These are phyloP conservation scores for Montipora sp. DNA, from an alignment of 64 coral and sea anemone genomes.

Conservation along the genomic window DNA sequence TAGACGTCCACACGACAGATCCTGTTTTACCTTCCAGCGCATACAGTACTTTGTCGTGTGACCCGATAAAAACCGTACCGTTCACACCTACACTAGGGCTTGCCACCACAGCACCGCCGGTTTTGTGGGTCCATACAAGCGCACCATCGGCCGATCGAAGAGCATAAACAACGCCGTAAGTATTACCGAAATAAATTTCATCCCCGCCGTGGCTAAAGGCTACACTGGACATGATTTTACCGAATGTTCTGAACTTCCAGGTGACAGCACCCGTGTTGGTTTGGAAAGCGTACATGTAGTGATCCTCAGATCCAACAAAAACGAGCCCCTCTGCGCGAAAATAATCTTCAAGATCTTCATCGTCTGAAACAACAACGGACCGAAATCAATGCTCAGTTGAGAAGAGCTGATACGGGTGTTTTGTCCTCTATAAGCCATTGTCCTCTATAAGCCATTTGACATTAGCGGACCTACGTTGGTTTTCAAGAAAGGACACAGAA, in stretches of 20 bases:
- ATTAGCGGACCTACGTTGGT: too few relatives aligned
- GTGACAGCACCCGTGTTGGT: constrained; percentile 41
- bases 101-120: constrained; percentile 70
- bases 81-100: constrained; percentile 35
- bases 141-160: constrained; percentile 63
- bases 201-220: constrained; percentile 73
- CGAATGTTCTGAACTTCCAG: constrained; percentile 84
- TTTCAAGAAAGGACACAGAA: background rate
- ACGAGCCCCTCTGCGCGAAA: constrained; percentile 17
- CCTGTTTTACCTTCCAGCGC: constrained; percentile 59
- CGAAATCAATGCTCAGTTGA: background rate
- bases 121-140: constrained; percentile 62
- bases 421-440: too few relatives aligned
- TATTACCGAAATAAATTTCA: constrained; percentile 78
- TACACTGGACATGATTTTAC: constrained; percentile 81
- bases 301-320: constrained; percentile 85
- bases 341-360: constrained; percentile 4
- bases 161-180: constrained; percentile 80
- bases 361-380: constrained; percentile 16
- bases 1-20: constrained; percentile 56
- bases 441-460: too few relatives aligned
- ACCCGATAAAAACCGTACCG: constrained; percentile 74
- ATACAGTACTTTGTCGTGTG: constrained; percentile 56
- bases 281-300: constrained; percentile 81
- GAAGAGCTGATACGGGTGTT: too few relatives aligned